These are phyloP conservation scores for Platysternon megacephalum DNA, from an alignment of 2,113 vertebrate genomes.

Conservation along the genomic window DNA sequence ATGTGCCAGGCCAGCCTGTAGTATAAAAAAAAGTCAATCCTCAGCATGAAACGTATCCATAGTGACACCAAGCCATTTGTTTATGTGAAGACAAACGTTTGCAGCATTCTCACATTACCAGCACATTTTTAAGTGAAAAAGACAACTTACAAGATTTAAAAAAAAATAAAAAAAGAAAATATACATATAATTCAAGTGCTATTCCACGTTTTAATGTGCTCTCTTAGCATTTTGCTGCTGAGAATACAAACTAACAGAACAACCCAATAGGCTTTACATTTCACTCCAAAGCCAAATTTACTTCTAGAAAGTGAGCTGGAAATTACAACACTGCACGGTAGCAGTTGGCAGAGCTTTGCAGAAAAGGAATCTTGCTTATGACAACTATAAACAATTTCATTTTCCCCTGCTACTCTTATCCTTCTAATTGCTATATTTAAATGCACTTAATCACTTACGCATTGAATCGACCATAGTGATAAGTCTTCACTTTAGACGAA, in stretches of 20 bases:
- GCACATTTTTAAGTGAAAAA: constrained; percentile 44
- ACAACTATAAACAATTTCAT: constrained; percentile 10
- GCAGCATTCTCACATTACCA: not conserved
- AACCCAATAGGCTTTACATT: constrained; percentile 41
- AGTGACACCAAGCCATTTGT: constrained; percentile 14
- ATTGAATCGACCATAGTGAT: not conserved
- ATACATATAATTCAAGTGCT: rapidly evolving
- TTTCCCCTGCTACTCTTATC: constrained; percentile 27
- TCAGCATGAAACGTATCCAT: not conserved
- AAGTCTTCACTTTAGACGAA: constrained; percentile 51
- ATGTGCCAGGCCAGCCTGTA: not conserved
- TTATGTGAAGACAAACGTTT: not conserved
- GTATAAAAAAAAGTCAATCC: constrained; percentile 25
- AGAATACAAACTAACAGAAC: constrained; percentile 1
- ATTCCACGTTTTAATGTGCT: constrained; percentile 21
- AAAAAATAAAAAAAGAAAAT: not conserved
- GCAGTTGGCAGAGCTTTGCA: constrained; percentile 13
- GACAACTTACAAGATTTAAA: constrained; percentile 12
- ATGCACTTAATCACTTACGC: constrained; percentile 41
- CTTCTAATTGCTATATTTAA: constrained; percentile 49
- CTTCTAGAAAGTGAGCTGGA: constrained; percentile 58
- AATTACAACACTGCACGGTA: constrained; percentile 17
- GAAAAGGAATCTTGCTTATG: not conserved
- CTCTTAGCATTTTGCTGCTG: not conserved
- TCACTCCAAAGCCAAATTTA: constrained; percentile 54